These are phyloP conservation scores for Eustalomyia histrio DNA, from an alignment of 2,888 invertebrate species.

Conservation along the genomic window DNA sequence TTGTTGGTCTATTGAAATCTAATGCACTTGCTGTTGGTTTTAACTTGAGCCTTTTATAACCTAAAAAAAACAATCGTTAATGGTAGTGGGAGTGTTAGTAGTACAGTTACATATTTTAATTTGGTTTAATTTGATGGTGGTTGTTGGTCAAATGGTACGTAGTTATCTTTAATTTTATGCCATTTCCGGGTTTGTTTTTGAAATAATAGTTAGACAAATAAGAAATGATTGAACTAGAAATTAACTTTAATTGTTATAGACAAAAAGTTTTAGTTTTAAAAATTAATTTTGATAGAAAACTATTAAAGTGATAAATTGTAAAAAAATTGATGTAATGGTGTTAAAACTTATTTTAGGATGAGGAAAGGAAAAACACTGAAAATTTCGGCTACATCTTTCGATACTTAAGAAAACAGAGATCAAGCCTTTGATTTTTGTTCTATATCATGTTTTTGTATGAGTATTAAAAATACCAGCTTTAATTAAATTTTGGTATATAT, in stretches of 20 bases:
- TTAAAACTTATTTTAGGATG: too few species aligned
- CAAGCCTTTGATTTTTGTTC: too few species aligned
- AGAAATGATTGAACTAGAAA: conserved; percentile 7
- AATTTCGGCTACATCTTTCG: too few species aligned
- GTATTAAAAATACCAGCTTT: too few species aligned
- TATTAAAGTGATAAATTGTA: conserved; percentile 4
- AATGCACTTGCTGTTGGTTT: conserved; percentile 60
- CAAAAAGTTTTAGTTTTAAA: not conserved
- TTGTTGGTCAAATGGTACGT: conserved; percentile 25
- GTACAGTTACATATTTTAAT: too few species aligned
- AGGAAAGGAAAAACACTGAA: too few species aligned
- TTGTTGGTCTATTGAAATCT: conserved; percentile 43
- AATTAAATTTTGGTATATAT: too few species aligned
- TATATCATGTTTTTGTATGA: too few species aligned
- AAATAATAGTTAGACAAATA: not conserved
- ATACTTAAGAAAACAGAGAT: too few species aligned
- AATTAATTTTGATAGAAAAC: not conserved
- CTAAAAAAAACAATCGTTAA: conserved; percentile 25
- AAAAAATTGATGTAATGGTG: too few species aligned
- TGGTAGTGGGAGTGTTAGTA: conserved; percentile 11
- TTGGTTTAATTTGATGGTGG: not conserved
- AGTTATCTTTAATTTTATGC: conserved; percentile 55
- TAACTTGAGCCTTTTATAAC: conserved; percentile 45
- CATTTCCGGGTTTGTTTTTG: conserved; percentile 32
- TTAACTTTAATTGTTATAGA: conserved; percentile 22